Evolutionary conservation across 1,140 invertebrate genomes (phyloP).

Genomic region (Drosophila nebulosa): DNA sequence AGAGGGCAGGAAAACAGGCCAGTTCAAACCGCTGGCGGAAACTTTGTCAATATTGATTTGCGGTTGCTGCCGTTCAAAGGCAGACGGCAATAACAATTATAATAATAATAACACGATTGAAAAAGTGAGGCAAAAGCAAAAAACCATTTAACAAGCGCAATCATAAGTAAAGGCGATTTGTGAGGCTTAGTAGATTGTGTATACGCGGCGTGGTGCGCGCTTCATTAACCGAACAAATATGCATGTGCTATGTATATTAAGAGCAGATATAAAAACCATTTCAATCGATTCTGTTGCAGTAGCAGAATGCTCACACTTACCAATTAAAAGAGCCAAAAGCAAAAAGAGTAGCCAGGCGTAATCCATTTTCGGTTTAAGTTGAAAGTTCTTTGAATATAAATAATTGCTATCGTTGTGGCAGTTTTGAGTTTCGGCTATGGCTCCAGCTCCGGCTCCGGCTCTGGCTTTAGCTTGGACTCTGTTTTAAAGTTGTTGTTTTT

Average conservation of each 20-base stretch:
- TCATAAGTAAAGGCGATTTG: constrained; percentile 46
- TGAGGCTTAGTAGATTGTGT: constrained; percentile 23
- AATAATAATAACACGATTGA: constrained; percentile 40
- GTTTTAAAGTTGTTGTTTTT: constrained; percentile 34
- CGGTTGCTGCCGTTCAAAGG: constrained; percentile 36
- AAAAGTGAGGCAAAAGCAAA: constrained; percentile 15
- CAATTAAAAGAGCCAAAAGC: constrained; percentile 57
- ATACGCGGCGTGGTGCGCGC: constrained; percentile 43
- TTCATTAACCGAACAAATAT: constrained; percentile 47
- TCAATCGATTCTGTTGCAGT: neutral
- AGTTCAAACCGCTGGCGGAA: constrained; percentile 22
- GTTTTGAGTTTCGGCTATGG: neutral
- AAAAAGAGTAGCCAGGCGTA: constrained; percentile 62
- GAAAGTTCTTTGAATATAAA: constrained; percentile 51
- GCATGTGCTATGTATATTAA: neutral
- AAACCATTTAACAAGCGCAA: constrained; percentile 37
- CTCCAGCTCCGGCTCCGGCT: neutral
- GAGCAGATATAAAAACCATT: constrained; percentile 2
- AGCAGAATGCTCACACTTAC: constrained; percentile 58
- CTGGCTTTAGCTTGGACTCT: neutral
- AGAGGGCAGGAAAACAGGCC: constrained; percentile 7
- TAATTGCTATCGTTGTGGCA: constrained; percentile 47
- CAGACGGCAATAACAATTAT: constrained; percentile 53
- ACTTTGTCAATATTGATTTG: constrained; percentile 76
- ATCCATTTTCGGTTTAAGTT: constrained; percentile 58